A percentile compares a stretch with the other conserved stretches of the same genome.
Evolutionary conservation across 2,888 invertebrate genomes (phyloP).

Genomic region (Cephus nigrinus): DNA sequence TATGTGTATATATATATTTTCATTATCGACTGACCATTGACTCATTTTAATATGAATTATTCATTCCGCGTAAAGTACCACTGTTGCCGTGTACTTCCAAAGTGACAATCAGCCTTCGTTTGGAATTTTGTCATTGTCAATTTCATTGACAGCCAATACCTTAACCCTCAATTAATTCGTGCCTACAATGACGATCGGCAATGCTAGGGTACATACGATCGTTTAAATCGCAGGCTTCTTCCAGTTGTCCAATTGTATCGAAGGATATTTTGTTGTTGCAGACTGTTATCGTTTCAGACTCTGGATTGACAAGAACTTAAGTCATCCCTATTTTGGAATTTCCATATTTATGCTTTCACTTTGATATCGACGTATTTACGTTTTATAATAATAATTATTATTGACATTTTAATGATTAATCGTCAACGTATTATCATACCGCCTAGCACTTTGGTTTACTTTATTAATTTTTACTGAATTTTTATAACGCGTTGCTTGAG

Average conservation of each 20-base stretch:
- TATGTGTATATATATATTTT: too few species aligned
- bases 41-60: background rate
- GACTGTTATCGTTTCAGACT: background rate
- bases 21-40: too few species aligned
- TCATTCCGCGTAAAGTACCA: background rate
- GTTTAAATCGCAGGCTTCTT: background rate
- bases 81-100: too few species aligned
- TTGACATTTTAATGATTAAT: background rate
- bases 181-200: background rate
- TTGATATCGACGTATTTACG: background rate
- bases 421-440: background rate
- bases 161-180: background rate
- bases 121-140: background rate
- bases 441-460: background rate
- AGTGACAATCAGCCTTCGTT: background rate
- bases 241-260: background rate
- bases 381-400: background rate
- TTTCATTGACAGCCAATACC: background rate
- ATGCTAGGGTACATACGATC: background rate
- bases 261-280: background rate
- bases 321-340: background rate
- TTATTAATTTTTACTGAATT: background rate
- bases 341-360: background rate
- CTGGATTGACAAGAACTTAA: background rate
- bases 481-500: background rate